Base-by-base conservation (phyloP, 2,888 invertebrate genomes). In the Sesamia inferens region DNA sequence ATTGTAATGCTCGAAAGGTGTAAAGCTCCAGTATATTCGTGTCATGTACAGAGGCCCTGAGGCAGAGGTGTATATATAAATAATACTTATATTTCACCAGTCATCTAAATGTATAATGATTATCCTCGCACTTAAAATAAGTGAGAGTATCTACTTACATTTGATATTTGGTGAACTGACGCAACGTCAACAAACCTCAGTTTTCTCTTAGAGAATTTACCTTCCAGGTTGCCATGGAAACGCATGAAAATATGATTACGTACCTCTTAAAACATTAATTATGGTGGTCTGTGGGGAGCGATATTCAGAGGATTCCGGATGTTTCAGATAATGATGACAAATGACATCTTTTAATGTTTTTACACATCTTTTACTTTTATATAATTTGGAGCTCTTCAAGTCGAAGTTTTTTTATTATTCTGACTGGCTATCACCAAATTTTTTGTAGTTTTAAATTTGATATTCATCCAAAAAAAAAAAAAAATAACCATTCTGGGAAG, bases 231-330 rank as follows among this genome's bases (percentile, higher is more conserved):
- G 24, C 62, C 66, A 79, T 55, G 73, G 73, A 22, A 57, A 57
- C 55, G 57, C 39, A 64, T 79, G 59, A 72, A 73, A 66, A 72
- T 58, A 55, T 76, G 2, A 76, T 71, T 58, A 79, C 39, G 44
- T 58, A 79, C 39, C 51, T 63, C 51, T 31, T 63, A 54, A 39
- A 63, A 73, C 74, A 31, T 73, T 79, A 73, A 77, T 73, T 73
- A 73, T 31, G 54, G 54, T n/a, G 13, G 44, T 62, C 44, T 54
- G 47, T 19, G 10, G 24, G n/a, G 57, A 51, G 55, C 31, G 61
- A 67, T 47, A 58, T 73, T 58, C 39, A 14, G 14, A 54, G 47
- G 39, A 58, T 58, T 16, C 61, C 24, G 79, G 51, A 66, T 57
- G 57, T 73, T 51, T 7, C n/a, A 57, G 57, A 44, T 66, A 62